These are phyloP conservation scores for Nasalis larvatus DNA, from an alignment of 2,113 vertebrate genomes.

Conservation along the genomic window DNA sequence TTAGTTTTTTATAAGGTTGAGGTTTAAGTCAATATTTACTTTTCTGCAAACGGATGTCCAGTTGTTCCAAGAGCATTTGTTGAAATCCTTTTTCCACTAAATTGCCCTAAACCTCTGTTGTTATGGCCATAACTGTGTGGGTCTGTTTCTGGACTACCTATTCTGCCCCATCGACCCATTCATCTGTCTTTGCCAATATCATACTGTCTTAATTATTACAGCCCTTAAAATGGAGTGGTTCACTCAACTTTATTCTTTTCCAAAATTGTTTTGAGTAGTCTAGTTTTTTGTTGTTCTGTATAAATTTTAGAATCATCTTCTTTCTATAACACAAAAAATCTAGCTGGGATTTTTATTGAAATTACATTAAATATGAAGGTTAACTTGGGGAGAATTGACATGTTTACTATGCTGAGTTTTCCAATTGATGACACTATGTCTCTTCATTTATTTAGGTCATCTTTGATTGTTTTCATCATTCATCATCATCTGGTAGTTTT, in stretches of 20 bases:
- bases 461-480: neutral
- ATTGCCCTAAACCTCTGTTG: neutral
- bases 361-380: neutral
- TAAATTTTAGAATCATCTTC: neutral
- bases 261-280: too few species aligned
- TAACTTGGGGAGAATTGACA: neutral
- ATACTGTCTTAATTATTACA: neutral
- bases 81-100: neutral
- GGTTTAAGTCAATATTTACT: neutral
- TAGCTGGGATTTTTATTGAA: neutral
- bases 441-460: neutral
- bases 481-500: too few species aligned
- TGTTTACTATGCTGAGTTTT: neutral
- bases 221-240: neutral
- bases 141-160: neutral
- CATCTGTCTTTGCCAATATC: neutral
- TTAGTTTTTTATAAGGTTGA: neutral
- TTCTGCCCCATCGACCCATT: accelerated
- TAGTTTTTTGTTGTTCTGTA: neutral
- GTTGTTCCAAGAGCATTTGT: neutral
- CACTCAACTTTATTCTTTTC: neutral
- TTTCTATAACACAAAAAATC: neutral
- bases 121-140: accelerated
- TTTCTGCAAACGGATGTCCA: neutral
- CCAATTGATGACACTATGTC: accelerated